Base-by-base conservation (phyloP, 2,888 invertebrate species). In the Cerastoderma edule region DNA sequence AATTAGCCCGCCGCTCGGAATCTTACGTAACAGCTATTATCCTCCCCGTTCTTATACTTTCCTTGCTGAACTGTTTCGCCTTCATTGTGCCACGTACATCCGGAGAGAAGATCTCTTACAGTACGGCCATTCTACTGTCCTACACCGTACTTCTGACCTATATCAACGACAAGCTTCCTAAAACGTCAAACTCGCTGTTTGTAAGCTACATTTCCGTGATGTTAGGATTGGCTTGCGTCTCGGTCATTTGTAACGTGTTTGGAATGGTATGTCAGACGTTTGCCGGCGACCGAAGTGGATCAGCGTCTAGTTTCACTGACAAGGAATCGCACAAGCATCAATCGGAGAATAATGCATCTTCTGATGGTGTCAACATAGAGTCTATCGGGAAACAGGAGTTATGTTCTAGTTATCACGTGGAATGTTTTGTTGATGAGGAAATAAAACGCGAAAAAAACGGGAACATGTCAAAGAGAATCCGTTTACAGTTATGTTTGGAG, bases 31-130 rank as follows among this genome's bases (percentile, higher is more conserved):
- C 35, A 5, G 27, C 60, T 1, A n/a, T 60, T 16, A 39, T 60
- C 22, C 10, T 60, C n/a, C 60, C 60, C 1, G 39, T 60, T 0
- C 22, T 1, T 4, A 27, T 60, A 10, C 35, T 60, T 24, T 60
- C 33, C n/a, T 22, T 60, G 1, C 39, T 60, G 27, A 60, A 60
- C 27, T 60, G 60, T 22, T 60, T 60, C 39, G 39, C 39, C 22
- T 60, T 60, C 27, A 4, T 39, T 22, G 39, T 60, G 13, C 60
- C 60, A 24, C 35, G 39, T 39, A 35, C 35, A 39, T 22, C 39
- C 4, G 60, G 60, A 39, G 60, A 60, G 19, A 60, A 39, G 27
- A 24, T 60, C 22, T 19, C 24, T 13, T 60, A 60, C 27, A 60
- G 60, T 24, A 39, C 39, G 4, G 24, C 60, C 3, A 39, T 60